Conservation (phyloP, 2,888 invertebrate species). For the Leucania comma region DNA sequence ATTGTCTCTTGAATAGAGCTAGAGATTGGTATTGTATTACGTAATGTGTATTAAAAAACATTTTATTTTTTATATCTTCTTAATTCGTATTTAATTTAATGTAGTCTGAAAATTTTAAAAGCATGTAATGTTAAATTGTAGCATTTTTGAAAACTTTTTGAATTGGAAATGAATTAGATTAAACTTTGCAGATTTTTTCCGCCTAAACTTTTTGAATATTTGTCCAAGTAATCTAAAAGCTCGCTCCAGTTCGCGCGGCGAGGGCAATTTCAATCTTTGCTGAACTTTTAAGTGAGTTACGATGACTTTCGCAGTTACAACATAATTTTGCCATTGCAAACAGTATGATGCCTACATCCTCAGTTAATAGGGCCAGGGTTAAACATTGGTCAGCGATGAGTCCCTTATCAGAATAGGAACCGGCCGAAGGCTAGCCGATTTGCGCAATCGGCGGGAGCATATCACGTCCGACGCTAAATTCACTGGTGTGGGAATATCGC, state of each 20-base stretch:
- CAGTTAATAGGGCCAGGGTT: constrained; percentile 88
- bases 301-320: constrained; percentile 37
- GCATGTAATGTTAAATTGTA: constrained; percentile 1
- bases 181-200: constrained; percentile 11
- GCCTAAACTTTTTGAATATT: constrained; percentile 22
- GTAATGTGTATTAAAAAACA: constrained; percentile 72
- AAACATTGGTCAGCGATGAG: constrained; percentile 76
- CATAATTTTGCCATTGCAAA: constrained; percentile 59
- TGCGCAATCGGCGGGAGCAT: constrained; percentile 84
- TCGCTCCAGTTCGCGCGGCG: constrained; percentile 22
- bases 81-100: constrained; percentile 12
- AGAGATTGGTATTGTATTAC: constrained; percentile 85
- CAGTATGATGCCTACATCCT: constrained; percentile 76
- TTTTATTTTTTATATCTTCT: constrained; percentile 36
- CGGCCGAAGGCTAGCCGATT: constrained; percentile 86
- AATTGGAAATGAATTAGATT: constrained; percentile 25
- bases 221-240: constrained; percentile 44
- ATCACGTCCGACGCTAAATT: constrained; percentile 86
- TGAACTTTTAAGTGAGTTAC: constrained; percentile 37
- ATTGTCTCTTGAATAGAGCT: constrained; percentile 77
- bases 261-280: constrained; percentile 20
- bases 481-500: constrained; percentile 81
- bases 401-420: constrained; percentile 88
- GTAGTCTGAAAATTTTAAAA: neutral
- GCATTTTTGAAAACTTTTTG: neutral